Evolutionary conservation across 2,113 vertebrate species (phyloP).

Genomic region (Myiozetetes cayanensis): DNA sequence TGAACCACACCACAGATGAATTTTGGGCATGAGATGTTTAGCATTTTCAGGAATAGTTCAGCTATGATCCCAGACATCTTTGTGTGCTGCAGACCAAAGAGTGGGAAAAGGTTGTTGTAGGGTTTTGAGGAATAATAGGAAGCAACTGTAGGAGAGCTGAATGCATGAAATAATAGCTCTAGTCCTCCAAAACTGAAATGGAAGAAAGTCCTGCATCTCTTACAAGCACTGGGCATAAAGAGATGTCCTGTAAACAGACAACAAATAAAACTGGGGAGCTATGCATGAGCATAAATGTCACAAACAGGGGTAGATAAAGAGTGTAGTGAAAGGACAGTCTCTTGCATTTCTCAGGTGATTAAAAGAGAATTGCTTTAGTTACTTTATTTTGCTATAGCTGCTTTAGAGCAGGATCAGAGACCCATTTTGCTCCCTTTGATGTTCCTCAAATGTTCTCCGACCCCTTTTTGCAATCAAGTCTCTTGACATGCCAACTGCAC

Average conservation of each 20-base stretch:
- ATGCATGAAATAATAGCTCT: neutral
- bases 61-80: neutral
- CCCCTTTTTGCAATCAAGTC: neutral
- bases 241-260: neutral
- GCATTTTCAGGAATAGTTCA: neutral
- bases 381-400: neutral
- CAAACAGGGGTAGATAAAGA: fast-evolving
- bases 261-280: neutral
- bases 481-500: neutral
- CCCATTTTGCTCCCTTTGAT: neutral
- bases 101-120: neutral
- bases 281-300: neutral
- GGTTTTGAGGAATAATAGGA: neutral
- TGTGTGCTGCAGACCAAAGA: neutral
- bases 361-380: neutral
- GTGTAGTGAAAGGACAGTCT: neutral
- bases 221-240: neutral
- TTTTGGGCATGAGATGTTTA: neutral
- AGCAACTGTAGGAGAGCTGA: neutral
- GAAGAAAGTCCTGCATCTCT: neutral
- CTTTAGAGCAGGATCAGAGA: neutral
- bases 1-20: neutral
- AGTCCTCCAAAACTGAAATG: neutral
- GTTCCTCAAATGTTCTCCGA: neutral
- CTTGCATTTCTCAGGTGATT: neutral